A percentile compares a stretch with the other conserved stretches of the same genome.
Conservation (phyloP, 1,140 invertebrate species). For the Calephelis virginiensis region DNA sequence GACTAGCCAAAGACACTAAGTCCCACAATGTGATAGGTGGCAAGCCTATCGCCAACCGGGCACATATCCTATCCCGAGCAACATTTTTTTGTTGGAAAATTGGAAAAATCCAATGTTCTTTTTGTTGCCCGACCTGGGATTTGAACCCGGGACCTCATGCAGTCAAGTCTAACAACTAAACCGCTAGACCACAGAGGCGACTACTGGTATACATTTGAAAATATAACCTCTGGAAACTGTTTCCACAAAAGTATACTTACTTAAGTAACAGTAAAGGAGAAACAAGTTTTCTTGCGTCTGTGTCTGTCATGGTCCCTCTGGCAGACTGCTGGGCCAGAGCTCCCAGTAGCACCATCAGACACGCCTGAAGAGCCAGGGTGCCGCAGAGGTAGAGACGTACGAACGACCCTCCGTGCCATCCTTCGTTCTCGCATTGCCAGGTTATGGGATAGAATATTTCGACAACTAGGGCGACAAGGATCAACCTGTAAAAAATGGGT, state of each 20-base stretch:
- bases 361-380: constrained; percentile 80
- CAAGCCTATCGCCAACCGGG: too few relatives aligned
- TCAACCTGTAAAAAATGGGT: constrained; percentile 76
- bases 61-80: too few relatives aligned
- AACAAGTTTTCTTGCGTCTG: constrained; percentile 81
- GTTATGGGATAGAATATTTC: constrained; percentile 71
- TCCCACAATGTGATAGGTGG: too few relatives aligned
- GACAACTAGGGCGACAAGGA: constrained; percentile 82
- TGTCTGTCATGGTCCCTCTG: constrained; percentile 85
- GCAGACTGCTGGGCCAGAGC: constrained; percentile 85
- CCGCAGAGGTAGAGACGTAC: constrained; percentile 84
- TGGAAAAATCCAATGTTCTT: too few relatives aligned
- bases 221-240: too few relatives aligned
- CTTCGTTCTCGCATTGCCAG: constrained; percentile 83
- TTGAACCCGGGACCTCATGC: too few relatives aligned
- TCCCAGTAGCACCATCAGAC: constrained; percentile 81
- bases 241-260: constrained; percentile 67
- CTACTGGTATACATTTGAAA: too few relatives aligned
- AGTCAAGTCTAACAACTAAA: too few relatives aligned
- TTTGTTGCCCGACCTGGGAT: too few relatives aligned
- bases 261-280: constrained; percentile 84
- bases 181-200: too few relatives aligned
- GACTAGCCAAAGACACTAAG: too few relatives aligned
- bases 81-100: too few relatives aligned
- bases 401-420: constrained; percentile 82